Evolutionary conservation across 2,888 invertebrate genomes (phyloP), one percentile per base, ranked within the genome.

Genomic region (Rotaria magnacalcarata): DNA sequence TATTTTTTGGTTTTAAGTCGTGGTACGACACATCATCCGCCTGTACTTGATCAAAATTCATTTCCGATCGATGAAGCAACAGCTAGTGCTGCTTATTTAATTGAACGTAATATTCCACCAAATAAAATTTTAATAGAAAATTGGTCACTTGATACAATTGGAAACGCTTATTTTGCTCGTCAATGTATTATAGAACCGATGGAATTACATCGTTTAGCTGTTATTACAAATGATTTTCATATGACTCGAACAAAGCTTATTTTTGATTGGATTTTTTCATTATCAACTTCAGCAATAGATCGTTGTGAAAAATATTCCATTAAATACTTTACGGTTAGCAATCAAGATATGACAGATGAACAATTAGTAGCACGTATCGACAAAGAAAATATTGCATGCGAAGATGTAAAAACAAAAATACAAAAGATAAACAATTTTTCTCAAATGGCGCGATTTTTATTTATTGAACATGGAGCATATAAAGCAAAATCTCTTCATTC

Each of bases 311-410:
- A n/a, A 43, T 80, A 24, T 47, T 3, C 47, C 4, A 24, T 80
- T 10, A n/a, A 43, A n/a, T 80, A 80, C n/a, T n/a, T 80, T 24
- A 47, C 80, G 8, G 80, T 80, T 10, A 11, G 5, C 10, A 80
- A 80, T 80, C 43, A 80, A 80, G 80, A n/a, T 14, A 80, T 80
- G 80, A 80, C 80, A 24, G 47, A 80, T 80, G 80, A 80, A 80
- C 80, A 80, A 80, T n/a, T 80, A n/a, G 1, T 80, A n/a, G 80
- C 47, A 11, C 80, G 80, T 43, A 47, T 80, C 2, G 24, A 80
- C 6, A 80, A 80, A 47, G 80, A 80, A 47, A 3, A 11, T 47
- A 10, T 47, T 4, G 24, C 80, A 5, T 80, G 80, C 47, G 47
- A 80, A 47, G 80, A 80, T 47, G 2, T 80, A 2, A 43, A 80